These are phyloP conservation scores for Andrena haemorrhoa DNA, from an alignment of 2,888 invertebrate species.

Conservation along the genomic window DNA sequence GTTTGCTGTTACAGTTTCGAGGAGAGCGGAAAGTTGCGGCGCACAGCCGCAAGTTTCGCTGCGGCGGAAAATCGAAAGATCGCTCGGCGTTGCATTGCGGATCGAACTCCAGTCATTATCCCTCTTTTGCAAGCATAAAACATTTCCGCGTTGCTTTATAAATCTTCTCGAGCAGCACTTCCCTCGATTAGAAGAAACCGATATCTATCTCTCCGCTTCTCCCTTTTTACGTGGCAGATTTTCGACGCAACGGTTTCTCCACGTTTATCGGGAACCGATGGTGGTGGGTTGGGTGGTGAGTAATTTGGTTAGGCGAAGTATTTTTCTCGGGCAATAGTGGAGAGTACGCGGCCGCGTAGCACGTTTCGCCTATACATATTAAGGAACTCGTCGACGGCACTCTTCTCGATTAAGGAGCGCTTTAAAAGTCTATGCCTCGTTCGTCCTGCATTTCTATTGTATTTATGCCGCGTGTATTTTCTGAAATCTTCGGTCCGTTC, in stretches of 20 bases:
- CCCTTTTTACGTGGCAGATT: slow-evolving; percentile 51
- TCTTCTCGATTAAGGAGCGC: slow-evolving; percentile 48
- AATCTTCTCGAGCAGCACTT: slow-evolving; percentile 63
- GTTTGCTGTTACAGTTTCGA: too few species aligned
- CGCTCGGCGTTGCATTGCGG: background rate
- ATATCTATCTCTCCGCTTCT: slow-evolving; percentile 44
- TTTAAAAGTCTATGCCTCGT: slow-evolving; percentile 20
- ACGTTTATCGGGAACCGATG: slow-evolving; percentile 69
- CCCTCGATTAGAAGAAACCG: slow-evolving; percentile 62
- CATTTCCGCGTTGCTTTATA: slow-evolving; percentile 17
- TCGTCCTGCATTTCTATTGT: background rate
- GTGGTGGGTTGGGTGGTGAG: slow-evolving; percentile 53
- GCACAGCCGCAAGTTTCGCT: background rate
- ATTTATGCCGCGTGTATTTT: background rate
- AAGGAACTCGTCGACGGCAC: slow-evolving; percentile 48
- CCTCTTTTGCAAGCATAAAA: background rate
- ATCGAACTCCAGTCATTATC: slow-evolving; percentile 18
- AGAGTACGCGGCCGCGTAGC: slow-evolving; percentile 47
- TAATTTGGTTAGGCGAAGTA: slow-evolving; percentile 73
- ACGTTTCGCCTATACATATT: slow-evolving; percentile 39
- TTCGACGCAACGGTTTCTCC: slow-evolving; percentile 59
- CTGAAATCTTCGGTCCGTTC: background rate
- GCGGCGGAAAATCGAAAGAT: background rate
- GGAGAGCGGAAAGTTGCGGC: background rate
- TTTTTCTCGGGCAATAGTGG: slow-evolving; percentile 69